Evolutionary conservation across 2,113 vertebrate genomes (phyloP).

Genomic region (Campylomormyrus numenius): DNA sequence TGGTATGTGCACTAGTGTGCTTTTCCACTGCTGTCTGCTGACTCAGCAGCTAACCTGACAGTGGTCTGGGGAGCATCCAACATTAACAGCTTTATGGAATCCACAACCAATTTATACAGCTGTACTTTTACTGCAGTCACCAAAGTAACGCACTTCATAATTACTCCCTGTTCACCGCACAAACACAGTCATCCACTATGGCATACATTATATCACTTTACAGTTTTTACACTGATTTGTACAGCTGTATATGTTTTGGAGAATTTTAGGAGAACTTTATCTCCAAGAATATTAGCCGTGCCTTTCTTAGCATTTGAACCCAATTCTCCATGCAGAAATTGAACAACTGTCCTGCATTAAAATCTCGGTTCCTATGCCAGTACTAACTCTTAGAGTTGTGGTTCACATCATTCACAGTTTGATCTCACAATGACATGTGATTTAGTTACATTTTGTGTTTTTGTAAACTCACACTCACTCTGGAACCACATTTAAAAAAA

Average conservation of each 20-base stretch:
- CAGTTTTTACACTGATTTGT: background rate
- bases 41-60: slow-evolving; percentile 4
- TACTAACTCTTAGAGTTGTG: background rate
- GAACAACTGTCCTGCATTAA: background rate
- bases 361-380: background rate
- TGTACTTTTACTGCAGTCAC: background rate
- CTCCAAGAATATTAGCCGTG: background rate
- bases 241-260: background rate
- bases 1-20: background rate
- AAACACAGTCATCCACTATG: background rate
- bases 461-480: background rate
- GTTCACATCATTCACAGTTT: background rate
- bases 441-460: background rate
- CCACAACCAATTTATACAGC: slow-evolving; percentile 7
- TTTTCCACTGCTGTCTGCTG: background rate
- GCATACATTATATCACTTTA: background rate
- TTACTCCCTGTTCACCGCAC: background rate
- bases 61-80: background rate
- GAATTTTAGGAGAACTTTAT: background rate
- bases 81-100: background rate
- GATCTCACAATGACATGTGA: background rate
- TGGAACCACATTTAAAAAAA: background rate
- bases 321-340: background rate
- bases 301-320: background rate
- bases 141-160: background rate